Percentiles rank a stretch among this genome's conserved stretches.
These are phyloP conservation scores for Dendropsophus ebraccatus DNA, from an alignment of 2,113 vertebrate species.

Conservation along the genomic window DNA sequence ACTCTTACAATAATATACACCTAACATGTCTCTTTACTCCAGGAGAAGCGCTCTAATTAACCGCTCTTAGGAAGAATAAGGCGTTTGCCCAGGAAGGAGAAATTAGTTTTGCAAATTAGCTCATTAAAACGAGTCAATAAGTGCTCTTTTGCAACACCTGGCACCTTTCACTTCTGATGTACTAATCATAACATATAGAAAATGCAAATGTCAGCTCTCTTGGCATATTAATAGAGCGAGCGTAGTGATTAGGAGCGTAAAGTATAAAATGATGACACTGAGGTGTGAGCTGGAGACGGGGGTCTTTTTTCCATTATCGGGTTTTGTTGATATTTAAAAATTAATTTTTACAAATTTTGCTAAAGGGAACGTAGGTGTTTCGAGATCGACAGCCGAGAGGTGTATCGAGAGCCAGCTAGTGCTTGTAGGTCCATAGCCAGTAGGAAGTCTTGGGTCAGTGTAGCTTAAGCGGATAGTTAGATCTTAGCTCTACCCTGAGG, in stretches of 20 bases:
- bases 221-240: not conserved
- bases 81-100: conserved; percentile 33
- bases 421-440: too few relatives aligned
- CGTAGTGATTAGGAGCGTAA: not conserved
- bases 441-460: too few relatives aligned
- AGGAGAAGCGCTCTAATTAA: conserved; percentile 45
- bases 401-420: too few relatives aligned
- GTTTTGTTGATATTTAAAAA: not conserved
- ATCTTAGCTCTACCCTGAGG: too few relatives aligned
- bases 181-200: conserved; percentile 47
- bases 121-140: conserved; percentile 51
- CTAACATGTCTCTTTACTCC: conserved; percentile 12
- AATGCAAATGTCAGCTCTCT: conserved; percentile 28
- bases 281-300: not conserved
- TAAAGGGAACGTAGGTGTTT: too few relatives aligned
- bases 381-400: too few relatives aligned
- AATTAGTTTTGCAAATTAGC: conserved; percentile 58
- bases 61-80: conserved; percentile 44
- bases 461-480: too few relatives aligned
- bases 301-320: not conserved
- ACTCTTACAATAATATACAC: conserved; percentile 24
- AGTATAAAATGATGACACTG: not conserved
- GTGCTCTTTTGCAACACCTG: conserved; percentile 53
- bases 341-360: too few relatives aligned
- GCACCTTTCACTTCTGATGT: conserved; percentile 44